Conservation (phyloP, 1,140 invertebrate genomes). For the Drosophila equinoxialis region DNA sequence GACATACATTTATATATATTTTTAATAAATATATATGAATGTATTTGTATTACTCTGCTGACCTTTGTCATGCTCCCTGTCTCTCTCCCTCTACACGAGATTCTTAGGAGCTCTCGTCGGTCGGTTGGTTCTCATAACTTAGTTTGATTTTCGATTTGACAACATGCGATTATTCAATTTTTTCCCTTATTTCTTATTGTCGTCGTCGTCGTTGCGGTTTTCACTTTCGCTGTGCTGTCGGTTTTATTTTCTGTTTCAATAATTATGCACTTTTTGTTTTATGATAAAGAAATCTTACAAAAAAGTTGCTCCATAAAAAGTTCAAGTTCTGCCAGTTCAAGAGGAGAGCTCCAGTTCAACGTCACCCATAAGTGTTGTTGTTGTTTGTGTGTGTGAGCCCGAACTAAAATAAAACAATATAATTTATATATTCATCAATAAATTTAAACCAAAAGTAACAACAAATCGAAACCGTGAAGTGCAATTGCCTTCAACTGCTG, state of each 20-base stretch:
- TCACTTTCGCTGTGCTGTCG: slow-evolving; percentile 66
- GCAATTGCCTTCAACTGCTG: slow-evolving; percentile 35
- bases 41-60: slow-evolving; percentile 34
- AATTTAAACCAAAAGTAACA: slow-evolving; percentile 36
- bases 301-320: slow-evolving; percentile 66
- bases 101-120: neutral
- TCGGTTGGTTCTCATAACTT: slow-evolving; percentile 39
- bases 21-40: slow-evolving; percentile 23
- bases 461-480: slow-evolving; percentile 22
- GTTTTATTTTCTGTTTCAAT: neutral
- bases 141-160: slow-evolving; percentile 66
- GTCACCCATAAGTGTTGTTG: neutral
- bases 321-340: slow-evolving; percentile 58
- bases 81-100: neutral
- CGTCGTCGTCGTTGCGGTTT: slow-evolving; percentile 35
- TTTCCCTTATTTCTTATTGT: slow-evolving; percentile 9
- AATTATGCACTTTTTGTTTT: slow-evolving; percentile 30
- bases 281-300: slow-evolving; percentile 24
- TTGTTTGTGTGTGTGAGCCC: slow-evolving; percentile 9
- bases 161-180: slow-evolving; percentile 55
- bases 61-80: slow-evolving; percentile 51
- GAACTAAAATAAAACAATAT: slow-evolving; percentile 45
- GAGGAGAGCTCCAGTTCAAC: slow-evolving; percentile 48
- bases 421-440: slow-evolving; percentile 53
- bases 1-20: slow-evolving; percentile 6